Percentiles rank a stretch among this genome's conserved stretches.
Conservation (phyloP, 2,888 invertebrate genomes). For the Onchidella celtica region DNA sequence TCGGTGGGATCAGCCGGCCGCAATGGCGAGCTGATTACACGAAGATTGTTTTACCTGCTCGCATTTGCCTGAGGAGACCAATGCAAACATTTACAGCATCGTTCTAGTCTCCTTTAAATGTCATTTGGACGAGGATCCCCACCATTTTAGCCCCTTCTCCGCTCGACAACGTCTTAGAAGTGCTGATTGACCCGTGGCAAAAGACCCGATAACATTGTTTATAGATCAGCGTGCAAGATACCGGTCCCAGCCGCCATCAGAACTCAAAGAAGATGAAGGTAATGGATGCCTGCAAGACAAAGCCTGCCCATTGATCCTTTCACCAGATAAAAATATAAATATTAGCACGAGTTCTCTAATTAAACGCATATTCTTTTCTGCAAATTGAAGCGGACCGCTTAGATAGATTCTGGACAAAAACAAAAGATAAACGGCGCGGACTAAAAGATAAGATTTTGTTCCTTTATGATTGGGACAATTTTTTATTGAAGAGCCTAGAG, state of each 20-base stretch:
- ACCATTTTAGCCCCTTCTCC: slow-evolving; percentile 21
- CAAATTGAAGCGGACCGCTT: slow-evolving; percentile 11
- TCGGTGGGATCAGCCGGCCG: slow-evolving; percentile 28
- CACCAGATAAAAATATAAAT: slow-evolving; percentile 14
- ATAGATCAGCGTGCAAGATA: slow-evolving; percentile 27
- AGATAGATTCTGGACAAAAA: no score
- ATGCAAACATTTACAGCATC: slow-evolving; percentile 37
- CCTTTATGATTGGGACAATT: no score
- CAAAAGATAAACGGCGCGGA: slow-evolving; percentile 7
- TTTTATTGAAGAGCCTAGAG: no score
- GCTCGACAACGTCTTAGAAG: slow-evolving; percentile 26
- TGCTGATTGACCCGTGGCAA: not conserved
- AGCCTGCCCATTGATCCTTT: slow-evolving; percentile 18
- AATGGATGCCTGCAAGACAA: slow-evolving; percentile 22
- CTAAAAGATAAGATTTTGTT: no score
- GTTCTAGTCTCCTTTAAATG: slow-evolving; percentile 39
- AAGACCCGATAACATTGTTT: slow-evolving; percentile 35
- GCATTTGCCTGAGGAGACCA: slow-evolving; percentile 24
- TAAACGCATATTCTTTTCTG: slow-evolving; percentile 25
- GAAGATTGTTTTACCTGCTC: slow-evolving; percentile 42
- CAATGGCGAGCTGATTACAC: slow-evolving; percentile 30
- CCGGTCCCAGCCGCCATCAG: not conserved
- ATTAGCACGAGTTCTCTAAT: slow-evolving; percentile 28
- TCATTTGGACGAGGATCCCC: slow-evolving; percentile 30
- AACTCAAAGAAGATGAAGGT: slow-evolving; percentile 21